Evolutionary conservation across 2,113 vertebrate genomes (phyloP).

Genomic region (Scomber japonicus): DNA sequence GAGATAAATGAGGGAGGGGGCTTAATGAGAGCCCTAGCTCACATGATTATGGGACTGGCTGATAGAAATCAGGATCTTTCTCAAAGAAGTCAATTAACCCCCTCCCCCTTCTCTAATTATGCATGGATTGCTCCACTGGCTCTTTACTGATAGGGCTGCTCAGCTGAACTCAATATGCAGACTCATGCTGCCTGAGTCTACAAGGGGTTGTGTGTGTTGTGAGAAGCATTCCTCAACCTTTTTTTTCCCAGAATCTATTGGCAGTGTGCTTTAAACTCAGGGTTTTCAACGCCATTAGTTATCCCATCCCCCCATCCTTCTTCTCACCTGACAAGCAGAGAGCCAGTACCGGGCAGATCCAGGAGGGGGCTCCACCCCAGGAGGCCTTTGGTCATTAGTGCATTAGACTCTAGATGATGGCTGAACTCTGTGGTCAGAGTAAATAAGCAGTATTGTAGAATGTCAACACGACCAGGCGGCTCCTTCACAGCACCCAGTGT

Average conservation of each 20-base stretch:
- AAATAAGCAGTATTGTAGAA: slow-evolving; percentile 79
- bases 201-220: slow-evolving; percentile 44
- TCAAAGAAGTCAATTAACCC: slow-evolving; percentile 80
- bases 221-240: slow-evolving; percentile 43
- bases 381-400: slow-evolving; percentile 63
- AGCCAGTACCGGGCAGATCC: slow-evolving; percentile 41
- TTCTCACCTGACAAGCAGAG: slow-evolving; percentile 32
- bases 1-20: slow-evolving; percentile 67
- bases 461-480: slow-evolving; percentile 77
- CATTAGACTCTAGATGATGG: slow-evolving; percentile 60
- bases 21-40: slow-evolving; percentile 72
- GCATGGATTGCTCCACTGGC: slow-evolving; percentile 68
- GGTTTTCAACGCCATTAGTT: slow-evolving; percentile 29
- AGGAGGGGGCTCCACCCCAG: slow-evolving; percentile 68
- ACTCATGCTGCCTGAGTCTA: slow-evolving; percentile 62
- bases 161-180: slow-evolving; percentile 71
- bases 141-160: slow-evolving; percentile 69
- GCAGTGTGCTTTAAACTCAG: slow-evolving; percentile 34
- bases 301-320: slow-evolving; percentile 9
- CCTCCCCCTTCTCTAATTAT: slow-evolving; percentile 73
- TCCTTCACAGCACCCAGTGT: slow-evolving; percentile 78
- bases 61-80: slow-evolving; percentile 80
- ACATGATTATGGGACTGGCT: slow-evolving; percentile 75
- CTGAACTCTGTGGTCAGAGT: slow-evolving; percentile 76
- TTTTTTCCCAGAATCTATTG: slow-evolving; percentile 17